phyloP scores from a whole-genome alignment of 2,888 invertebrate species.

The Amaurobius ferox region DNA sequence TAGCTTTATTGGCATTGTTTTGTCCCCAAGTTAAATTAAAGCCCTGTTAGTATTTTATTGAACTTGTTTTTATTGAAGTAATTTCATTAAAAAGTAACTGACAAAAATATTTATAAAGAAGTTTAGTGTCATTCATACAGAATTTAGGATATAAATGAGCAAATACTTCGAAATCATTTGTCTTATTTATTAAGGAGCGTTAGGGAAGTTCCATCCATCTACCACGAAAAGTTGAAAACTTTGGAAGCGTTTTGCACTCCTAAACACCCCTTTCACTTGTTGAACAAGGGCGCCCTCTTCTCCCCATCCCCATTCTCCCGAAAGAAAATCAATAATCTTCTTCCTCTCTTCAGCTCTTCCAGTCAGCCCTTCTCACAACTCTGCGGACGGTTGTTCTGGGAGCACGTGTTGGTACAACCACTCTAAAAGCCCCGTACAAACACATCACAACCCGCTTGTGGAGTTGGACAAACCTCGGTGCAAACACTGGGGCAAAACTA shows the following conservation, averaged over 20 bases:
- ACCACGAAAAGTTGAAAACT: not conserved
- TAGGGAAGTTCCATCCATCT: too few relatives aligned
- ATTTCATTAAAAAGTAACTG: too few relatives aligned
- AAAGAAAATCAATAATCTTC: not conserved
- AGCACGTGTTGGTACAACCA: constrained; percentile 8
- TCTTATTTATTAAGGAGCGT: too few relatives aligned
- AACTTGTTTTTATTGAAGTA: too few relatives aligned
- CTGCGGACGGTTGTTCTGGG: not conserved
- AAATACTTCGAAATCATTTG: too few relatives aligned
- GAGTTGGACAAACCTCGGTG: not conserved
- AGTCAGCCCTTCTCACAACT: not conserved
- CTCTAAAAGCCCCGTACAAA: not conserved
- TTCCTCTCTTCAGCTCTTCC: not conserved
- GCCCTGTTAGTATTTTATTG: too few relatives aligned
- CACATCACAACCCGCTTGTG: not conserved
- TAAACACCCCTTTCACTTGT: not conserved
- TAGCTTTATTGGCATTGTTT: too few relatives aligned
- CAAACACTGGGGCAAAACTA: constrained; percentile 8
- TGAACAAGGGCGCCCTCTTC: constrained; percentile 5
- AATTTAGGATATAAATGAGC: too few relatives aligned
- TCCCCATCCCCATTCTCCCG: not conserved
- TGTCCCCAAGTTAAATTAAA: too few relatives aligned
- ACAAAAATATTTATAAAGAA: too few relatives aligned
- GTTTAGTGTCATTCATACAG: too few relatives aligned
- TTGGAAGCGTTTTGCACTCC: not conserved